Evolutionary conservation across 2,888 invertebrate species (phyloP).

Genomic region (Papilio demoleus): DNA sequence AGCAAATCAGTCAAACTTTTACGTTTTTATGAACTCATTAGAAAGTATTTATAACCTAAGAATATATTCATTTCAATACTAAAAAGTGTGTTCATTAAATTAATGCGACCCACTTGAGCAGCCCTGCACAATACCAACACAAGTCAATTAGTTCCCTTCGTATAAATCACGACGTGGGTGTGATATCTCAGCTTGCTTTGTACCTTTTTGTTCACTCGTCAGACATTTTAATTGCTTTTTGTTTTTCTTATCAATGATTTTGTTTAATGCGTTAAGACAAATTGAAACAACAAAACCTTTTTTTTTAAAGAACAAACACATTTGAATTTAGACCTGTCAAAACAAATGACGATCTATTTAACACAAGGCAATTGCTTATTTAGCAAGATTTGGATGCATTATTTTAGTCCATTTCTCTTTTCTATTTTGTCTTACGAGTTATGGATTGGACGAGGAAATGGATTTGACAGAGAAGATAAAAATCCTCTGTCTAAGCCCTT

Average conservation of each 20-base stretch:
- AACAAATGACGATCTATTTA: background rate
- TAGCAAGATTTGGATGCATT: too few relatives aligned
- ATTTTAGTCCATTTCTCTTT: too few relatives aligned
- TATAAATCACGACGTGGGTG: slow-evolving; percentile 59
- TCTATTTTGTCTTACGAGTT: too few relatives aligned
- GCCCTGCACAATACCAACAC: slow-evolving; percentile 28
- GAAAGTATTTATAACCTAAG: too few relatives aligned
- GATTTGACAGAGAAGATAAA: too few relatives aligned
- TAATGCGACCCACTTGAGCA: slow-evolving; percentile 15
- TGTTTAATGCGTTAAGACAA: background rate
- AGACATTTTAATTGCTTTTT: slow-evolving; percentile 13
- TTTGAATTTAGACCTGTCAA: background rate
- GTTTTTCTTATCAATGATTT: slow-evolving; percentile 8
- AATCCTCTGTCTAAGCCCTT: too few relatives aligned
- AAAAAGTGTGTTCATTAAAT: background rate
- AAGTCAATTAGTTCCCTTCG: slow-evolving; percentile 55
- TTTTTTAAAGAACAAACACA: slow-evolving; percentile 5
- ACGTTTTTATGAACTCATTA: too few relatives aligned
- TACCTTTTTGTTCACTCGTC: slow-evolving; percentile 19
- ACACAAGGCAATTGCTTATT: too few relatives aligned
- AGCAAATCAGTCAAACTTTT: too few relatives aligned
- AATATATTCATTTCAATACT: too few relatives aligned
- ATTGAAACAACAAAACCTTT: slow-evolving; percentile 5
- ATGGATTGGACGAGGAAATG: too few relatives aligned
- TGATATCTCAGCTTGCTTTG: slow-evolving; percentile 43